Conservation (phyloP, 2,113 vertebrate species). For the Eulemur rufifrons region DNA sequence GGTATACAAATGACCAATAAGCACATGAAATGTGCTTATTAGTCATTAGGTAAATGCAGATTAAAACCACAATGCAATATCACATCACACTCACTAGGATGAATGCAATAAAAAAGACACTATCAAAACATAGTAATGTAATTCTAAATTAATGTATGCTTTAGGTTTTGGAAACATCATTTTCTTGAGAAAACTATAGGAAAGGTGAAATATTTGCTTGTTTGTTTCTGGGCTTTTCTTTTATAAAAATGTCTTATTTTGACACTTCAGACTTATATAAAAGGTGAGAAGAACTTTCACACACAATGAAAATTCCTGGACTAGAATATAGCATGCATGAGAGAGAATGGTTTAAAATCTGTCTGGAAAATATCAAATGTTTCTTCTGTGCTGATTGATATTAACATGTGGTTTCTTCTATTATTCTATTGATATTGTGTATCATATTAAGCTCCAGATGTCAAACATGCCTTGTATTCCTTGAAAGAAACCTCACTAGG, state of each 20-base stretch:
- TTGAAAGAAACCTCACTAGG: not conserved
- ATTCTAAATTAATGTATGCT: not conserved
- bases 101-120: not conserved
- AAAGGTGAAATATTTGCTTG: not conserved
- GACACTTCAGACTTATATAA: not conserved
- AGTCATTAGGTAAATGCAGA: not conserved
- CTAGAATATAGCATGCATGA: not conserved
- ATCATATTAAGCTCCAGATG: not conserved
- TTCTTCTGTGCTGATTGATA: not conserved
- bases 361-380: not conserved
- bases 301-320: not conserved
- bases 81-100: not conserved
- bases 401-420: not conserved
- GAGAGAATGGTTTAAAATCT: not conserved
- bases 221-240: not conserved
- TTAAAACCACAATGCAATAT: not conserved
- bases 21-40: not conserved
- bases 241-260: not conserved
- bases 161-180: not conserved
- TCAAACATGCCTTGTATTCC: not conserved
- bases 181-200: not conserved
- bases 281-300: not conserved
- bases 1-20: not conserved
- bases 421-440: not conserved
- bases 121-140: not conserved